Conservation (phyloP, 2,113 vertebrate species). For the Lonchura striata region DNA sequence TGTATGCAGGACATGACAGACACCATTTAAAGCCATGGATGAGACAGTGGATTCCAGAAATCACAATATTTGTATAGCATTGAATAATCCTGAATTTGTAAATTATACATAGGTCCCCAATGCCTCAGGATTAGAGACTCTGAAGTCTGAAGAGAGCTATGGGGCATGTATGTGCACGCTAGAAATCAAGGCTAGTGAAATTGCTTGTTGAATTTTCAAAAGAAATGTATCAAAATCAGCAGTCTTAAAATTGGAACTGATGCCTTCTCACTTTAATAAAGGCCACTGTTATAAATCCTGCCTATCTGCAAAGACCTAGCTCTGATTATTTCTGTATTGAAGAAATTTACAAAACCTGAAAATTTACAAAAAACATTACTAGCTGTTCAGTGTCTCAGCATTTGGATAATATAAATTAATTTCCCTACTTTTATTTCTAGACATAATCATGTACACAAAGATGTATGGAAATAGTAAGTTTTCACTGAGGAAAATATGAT, state of each 20-base stretch:
- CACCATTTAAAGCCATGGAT: neutral
- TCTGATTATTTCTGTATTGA: neutral
- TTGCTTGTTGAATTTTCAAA: neutral
- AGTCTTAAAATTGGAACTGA: neutral
- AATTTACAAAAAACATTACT: neutral
- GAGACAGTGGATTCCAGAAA: neutral
- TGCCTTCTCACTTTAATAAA: neutral
- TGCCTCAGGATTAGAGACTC: neutral
- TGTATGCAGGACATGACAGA: neutral
- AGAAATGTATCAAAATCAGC: neutral
- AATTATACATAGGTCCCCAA: fast-evolving
- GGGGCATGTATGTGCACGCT: fast-evolving
- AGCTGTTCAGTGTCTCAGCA: neutral
- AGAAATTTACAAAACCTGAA: neutral
- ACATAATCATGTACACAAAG: neutral
- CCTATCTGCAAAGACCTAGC: neutral
- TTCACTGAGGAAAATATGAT: neutral
- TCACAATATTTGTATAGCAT: neutral
- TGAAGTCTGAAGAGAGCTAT: neutral
- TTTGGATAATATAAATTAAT: neutral
- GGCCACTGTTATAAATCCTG: neutral
- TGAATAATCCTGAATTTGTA: neutral
- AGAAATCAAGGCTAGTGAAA: neutral
- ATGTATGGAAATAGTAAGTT: neutral
- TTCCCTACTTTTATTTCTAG: neutral